Conservation (phyloP, 2,113 vertebrate genomes). For the Sander vitreus region DNA sequence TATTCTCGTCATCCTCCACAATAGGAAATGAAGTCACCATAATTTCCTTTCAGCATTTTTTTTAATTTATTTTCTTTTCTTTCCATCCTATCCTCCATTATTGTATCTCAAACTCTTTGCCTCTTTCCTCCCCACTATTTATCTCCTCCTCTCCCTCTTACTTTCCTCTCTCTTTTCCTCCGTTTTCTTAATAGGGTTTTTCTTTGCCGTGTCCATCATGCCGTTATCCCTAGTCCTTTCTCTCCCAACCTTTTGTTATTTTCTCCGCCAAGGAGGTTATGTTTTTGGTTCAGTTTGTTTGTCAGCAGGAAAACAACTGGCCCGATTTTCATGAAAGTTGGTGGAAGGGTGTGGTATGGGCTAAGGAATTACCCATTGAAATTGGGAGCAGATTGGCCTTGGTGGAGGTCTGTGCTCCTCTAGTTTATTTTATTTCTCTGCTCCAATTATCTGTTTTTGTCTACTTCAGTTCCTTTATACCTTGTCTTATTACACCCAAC, state of each 20-base stretch:
- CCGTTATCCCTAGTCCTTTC: background rate
- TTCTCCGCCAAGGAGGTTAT: too few relatives aligned
- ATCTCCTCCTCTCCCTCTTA: background rate
- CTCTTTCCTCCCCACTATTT: background rate
- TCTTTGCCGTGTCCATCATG: background rate
- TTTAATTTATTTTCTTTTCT: background rate
- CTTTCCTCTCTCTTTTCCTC: background rate
- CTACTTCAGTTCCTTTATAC: background rate
- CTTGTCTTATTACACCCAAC: background rate
- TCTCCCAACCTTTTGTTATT: background rate
- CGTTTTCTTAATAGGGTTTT: background rate
- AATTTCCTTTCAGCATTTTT: background rate
- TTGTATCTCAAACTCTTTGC: background rate
- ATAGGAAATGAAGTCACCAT: background rate
- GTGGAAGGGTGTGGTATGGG: too few relatives aligned
- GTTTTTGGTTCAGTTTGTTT: too few relatives aligned
- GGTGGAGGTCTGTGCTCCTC: too few relatives aligned
- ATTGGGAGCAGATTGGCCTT: too few relatives aligned
- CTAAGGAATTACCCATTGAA: too few relatives aligned
- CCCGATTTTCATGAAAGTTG: too few relatives aligned
- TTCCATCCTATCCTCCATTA: background rate
- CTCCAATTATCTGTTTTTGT: background rate
- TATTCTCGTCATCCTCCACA: conserved; percentile 1
- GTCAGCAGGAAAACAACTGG: too few relatives aligned
- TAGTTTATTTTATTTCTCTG: background rate